Evolutionary conservation across 2,797 vertebrate genomes (phyloP).

Genomic region (Sebastes minor): DNA sequence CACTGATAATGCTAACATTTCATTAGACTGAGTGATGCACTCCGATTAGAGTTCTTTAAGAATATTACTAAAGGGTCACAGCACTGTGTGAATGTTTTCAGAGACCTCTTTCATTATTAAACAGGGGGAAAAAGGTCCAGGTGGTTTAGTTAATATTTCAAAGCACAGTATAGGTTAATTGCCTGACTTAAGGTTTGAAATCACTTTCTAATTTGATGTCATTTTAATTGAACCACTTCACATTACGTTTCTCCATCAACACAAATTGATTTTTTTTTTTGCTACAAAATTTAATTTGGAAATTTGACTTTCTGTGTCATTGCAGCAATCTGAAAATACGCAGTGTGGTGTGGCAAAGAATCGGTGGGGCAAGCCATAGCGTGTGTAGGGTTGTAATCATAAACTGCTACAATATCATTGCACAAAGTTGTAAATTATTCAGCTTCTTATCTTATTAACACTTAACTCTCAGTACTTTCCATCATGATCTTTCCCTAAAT

Average conservation of each 20-base stretch:
- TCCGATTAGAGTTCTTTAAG: neutral
- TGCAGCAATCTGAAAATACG: neutral
- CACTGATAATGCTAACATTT: neutral
- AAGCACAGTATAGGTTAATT: conserved; percentile 31
- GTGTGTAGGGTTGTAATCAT: neutral
- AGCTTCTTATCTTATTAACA: neutral
- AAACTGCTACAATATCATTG: neutral
- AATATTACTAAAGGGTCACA: neutral
- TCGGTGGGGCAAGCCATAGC: neutral
- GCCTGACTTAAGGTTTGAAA: neutral
- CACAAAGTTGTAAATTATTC: neutral
- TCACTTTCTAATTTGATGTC: neutral
- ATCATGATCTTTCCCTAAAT: neutral
- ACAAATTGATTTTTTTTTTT: neutral
- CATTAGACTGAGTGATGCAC: neutral
- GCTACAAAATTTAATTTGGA: neutral
- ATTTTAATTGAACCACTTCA: neutral
- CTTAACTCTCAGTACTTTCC: neutral
- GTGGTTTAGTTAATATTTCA: conserved; percentile 63
- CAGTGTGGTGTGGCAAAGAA: neutral
- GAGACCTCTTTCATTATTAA: neutral
- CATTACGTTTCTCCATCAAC: neutral
- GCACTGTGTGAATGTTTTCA: neutral
- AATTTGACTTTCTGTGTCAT: neutral
- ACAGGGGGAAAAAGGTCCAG: neutral